Evolutionary conservation across 2,888 invertebrate genomes (phyloP).

Genomic region (Elmis aenea): DNA sequence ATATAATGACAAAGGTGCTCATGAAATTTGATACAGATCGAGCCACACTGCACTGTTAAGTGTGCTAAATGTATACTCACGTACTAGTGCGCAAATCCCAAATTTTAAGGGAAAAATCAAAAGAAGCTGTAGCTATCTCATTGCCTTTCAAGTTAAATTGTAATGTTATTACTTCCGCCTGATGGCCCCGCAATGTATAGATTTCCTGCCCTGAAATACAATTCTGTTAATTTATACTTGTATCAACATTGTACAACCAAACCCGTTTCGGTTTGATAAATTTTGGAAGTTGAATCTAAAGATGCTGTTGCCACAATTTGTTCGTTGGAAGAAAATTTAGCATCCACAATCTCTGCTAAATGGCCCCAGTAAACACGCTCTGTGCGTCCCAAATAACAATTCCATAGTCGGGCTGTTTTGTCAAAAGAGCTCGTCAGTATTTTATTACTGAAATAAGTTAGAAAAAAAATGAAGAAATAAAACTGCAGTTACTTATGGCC

Average conservation of each 20-base stretch:
- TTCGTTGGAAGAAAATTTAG: constrained; percentile 1
- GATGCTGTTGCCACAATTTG: neutral
- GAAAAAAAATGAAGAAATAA: neutral
- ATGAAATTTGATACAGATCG: too few relatives aligned
- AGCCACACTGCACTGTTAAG: too few relatives aligned
- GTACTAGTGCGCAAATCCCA: too few relatives aligned
- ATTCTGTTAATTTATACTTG: too few relatives aligned
- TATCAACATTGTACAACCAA: too few relatives aligned
- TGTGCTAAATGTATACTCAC: too few relatives aligned
- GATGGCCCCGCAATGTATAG: neutral
- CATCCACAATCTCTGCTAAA: neutral
- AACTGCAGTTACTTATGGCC: too few relatives aligned
- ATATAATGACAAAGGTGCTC: too few relatives aligned
- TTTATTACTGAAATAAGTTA: neutral
- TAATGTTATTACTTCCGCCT: constrained; percentile 1
- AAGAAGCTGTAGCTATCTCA: neutral
- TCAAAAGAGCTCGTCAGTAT: constrained; percentile 1
- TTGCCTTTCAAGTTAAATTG: neutral
- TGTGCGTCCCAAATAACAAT: neutral
- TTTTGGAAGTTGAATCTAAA: neutral
- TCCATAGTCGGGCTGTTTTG: constrained; percentile 1
- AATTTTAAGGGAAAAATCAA: neutral
- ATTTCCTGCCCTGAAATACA: neutral
- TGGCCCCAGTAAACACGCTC: constrained; percentile 1
- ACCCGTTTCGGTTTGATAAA: constrained; percentile 1